Evolutionary conservation across 2,888 invertebrate species (phyloP).

Genomic region (Bimastos eiseni): DNA sequence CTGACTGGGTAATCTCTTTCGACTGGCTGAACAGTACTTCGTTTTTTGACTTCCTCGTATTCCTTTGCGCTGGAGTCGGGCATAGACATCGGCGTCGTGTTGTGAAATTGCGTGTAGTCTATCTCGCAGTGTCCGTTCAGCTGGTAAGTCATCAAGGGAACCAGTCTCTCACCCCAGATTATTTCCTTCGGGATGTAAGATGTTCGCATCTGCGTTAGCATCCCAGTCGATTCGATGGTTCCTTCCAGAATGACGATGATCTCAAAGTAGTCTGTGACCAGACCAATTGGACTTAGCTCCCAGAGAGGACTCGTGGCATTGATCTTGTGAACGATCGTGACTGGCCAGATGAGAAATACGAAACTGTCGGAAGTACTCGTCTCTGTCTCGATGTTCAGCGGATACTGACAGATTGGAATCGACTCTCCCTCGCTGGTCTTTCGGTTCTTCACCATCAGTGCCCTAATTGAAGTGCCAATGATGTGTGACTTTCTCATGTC

Average conservation of each 20-base stretch:
- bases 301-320: conserved; percentile 87
- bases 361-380: conserved; percentile 74
- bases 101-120: conserved; percentile 52
- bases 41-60: conserved; percentile 10
- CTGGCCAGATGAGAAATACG: conserved; percentile 97
- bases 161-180: conserved; percentile 62
- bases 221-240: conserved; percentile 43
- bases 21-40: background rate
- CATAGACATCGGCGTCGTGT: conserved; percentile 62
- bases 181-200: conserved; percentile 65
- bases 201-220: conserved; percentile 62
- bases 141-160: conserved; percentile 60
- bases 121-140: conserved; percentile 62
- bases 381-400: conserved; percentile 40
- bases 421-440: conserved; percentile 85
- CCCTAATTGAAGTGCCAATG: conserved; percentile 41
- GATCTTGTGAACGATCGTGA: conserved; percentile 92
- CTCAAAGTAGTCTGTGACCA: conserved; percentile 88
- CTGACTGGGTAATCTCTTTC: conserved; percentile 27
- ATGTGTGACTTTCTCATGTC: conserved; percentile 57
- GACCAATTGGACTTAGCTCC: conserved; percentile 85
- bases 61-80: conserved; percentile 58
- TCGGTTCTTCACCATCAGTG: conserved; percentile 41
- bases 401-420: conserved; percentile 87
- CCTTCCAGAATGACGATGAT: conserved; percentile 86